Conservation (phyloP, 2,113 vertebrate species). For the Centropus bengalensis region DNA sequence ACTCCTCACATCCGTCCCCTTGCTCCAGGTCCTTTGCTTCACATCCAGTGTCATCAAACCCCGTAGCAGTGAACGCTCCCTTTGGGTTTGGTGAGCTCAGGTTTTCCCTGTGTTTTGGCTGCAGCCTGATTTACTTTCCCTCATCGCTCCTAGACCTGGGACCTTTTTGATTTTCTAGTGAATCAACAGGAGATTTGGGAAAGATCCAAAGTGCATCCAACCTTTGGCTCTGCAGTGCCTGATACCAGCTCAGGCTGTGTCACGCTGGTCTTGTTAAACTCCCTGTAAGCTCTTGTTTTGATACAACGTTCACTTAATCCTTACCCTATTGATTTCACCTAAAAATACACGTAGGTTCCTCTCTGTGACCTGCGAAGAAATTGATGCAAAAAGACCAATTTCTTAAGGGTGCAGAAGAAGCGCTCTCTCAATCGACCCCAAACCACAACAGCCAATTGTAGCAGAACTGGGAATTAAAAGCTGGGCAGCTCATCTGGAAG, state of each 20-base stretch:
- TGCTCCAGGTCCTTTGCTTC: neutral
- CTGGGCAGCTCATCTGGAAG: neutral
- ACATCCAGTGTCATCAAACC: neutral
- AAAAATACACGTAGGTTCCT: neutral
- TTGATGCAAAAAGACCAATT: neutral
- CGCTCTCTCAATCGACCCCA: neutral
- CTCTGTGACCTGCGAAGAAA: neutral
- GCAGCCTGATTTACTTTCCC: neutral
- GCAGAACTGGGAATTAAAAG: neutral
- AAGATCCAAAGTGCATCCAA: neutral
- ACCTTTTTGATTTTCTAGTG: neutral
- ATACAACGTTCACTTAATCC: neutral
- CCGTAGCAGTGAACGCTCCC: neutral
- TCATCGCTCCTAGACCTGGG: neutral
- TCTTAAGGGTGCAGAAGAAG: neutral
- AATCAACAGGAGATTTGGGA: neutral
- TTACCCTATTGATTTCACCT: slow-evolving; percentile 22
- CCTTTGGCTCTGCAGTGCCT: neutral
- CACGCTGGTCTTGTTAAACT: neutral
- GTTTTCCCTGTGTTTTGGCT: neutral
- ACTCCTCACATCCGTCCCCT: neutral
- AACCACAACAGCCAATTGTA: neutral
- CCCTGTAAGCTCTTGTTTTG: neutral
- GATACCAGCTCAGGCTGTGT: neutral
- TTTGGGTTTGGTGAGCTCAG: neutral